phyloP scores from a whole-genome alignment of 2,797 vertebrate genomes.

The Catamblyrhynchus diadema region DNA sequence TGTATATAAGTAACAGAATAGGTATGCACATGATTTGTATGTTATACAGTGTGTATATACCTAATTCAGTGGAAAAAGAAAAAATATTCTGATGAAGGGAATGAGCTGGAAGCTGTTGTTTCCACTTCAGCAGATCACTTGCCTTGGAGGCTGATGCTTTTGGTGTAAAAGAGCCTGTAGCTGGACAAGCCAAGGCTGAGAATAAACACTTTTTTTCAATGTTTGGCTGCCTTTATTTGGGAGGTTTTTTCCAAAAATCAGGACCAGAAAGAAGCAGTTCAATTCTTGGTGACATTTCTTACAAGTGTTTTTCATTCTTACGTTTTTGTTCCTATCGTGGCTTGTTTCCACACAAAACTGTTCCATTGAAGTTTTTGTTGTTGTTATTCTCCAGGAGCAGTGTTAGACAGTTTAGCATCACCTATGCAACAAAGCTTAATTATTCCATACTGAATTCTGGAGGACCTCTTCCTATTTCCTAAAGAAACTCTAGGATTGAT shows the following conservation, averaged over 20 bases:
- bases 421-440: neutral
- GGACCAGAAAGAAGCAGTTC: neutral
- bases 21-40: neutral
- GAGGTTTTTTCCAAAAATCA: neutral
- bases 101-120: neutral
- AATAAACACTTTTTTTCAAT: neutral
- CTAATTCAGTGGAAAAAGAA: neutral
- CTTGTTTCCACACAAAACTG: neutral
- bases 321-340: rapidly evolving
- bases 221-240: neutral
- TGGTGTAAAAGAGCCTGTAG: neutral
- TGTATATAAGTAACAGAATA: neutral
- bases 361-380: neutral
- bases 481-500: neutral
- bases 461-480: neutral
- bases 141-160: neutral
- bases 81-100: neutral
- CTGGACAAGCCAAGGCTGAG: neutral
- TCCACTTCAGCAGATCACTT: neutral
- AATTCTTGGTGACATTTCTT: neutral
- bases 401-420: neutral
- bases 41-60: neutral
- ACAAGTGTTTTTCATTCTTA: neutral
- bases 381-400: neutral
- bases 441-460: neutral